Evolutionary conservation across 2,888 invertebrate species (phyloP).

Genomic region (Ctenicera cuprea): DNA sequence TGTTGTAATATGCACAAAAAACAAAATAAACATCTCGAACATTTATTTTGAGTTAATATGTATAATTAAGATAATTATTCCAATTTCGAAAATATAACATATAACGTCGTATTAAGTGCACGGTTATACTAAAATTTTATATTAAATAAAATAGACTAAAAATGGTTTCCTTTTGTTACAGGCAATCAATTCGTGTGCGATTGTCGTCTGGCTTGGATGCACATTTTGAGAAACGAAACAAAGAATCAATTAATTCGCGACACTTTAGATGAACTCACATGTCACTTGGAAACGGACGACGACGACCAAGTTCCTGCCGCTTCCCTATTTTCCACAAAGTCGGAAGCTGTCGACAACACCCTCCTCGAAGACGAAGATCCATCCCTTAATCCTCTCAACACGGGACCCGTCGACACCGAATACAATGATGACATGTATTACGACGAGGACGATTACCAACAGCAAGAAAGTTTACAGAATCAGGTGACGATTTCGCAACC

Average conservation of each 20-base stretch:
- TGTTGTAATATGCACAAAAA: too few relatives aligned
- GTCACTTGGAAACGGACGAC: slow-evolving; percentile 76
- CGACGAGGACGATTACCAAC: slow-evolving; percentile 60
- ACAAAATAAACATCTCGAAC: too few relatives aligned
- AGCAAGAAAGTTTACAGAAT: slow-evolving; percentile 61
- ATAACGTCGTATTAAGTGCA: too few relatives aligned
- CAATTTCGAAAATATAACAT: too few relatives aligned
- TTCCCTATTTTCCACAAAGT: slow-evolving; percentile 43
- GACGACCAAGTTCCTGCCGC: slow-evolving; percentile 31
- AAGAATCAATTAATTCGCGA: slow-evolving; percentile 81
- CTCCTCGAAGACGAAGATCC: slow-evolving; percentile 55
- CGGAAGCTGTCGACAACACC: slow-evolving; percentile 52
- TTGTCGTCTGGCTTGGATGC: slow-evolving; percentile 89
- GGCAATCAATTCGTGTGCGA: slow-evolving; percentile 90
- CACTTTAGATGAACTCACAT: slow-evolving; percentile 82
- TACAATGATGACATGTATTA: slow-evolving; percentile 57
- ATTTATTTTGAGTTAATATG: too few relatives aligned
- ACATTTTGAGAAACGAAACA: slow-evolving; percentile 83
- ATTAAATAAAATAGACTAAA: background rate
- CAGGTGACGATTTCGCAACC: slow-evolving; percentile 56
- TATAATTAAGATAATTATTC: too few relatives aligned
- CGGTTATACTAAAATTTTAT: too few relatives aligned
- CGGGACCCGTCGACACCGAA: slow-evolving; percentile 54
- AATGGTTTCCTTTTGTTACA: slow-evolving; percentile 73
- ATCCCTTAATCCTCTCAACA: slow-evolving; percentile 36